phyloP scores from a whole-genome alignment of 2,113 vertebrate genomes.

The Chinchilla lanigera region DNA sequence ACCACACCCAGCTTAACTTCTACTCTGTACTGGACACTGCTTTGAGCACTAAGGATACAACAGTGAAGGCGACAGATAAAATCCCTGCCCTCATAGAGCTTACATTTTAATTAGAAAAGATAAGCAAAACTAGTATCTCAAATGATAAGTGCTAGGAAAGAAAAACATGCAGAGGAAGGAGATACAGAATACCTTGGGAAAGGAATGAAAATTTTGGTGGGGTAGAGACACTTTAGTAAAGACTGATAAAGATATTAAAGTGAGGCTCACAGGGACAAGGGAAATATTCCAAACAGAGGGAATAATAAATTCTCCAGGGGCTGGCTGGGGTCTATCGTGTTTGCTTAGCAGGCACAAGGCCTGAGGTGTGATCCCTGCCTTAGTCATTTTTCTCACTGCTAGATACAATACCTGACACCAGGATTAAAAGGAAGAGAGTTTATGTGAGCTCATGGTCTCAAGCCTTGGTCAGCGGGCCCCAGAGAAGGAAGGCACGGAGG shows the following conservation, averaged over 20 bases:
- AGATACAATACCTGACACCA: neutral
- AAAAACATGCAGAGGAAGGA: neutral
- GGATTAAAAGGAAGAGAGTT: neutral
- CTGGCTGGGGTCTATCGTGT: neutral
- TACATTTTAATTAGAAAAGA: slow-evolving; percentile 1
- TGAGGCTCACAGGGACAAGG: neutral
- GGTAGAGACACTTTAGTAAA: neutral
- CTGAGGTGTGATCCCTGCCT: neutral
- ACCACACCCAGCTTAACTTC: too few species aligned
- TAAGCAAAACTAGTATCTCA: neutral
- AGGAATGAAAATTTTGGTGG: neutral
- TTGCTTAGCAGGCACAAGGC: neutral
- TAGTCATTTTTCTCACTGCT: neutral
- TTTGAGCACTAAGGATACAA: neutral
- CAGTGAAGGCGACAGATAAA: neutral
- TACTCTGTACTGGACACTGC: neutral
- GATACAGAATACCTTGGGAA: neutral
- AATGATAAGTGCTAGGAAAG: neutral
- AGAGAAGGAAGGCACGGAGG: neutral
- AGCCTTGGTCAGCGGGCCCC: neutral
- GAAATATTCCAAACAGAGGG: neutral
- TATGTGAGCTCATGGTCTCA: neutral
- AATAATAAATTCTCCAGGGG: neutral
- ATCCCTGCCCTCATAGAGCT: neutral
- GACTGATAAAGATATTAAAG: neutral